phyloP scores from a whole-genome alignment of 2,888 invertebrate genomes.

The Stenotaenia linearis region DNA sequence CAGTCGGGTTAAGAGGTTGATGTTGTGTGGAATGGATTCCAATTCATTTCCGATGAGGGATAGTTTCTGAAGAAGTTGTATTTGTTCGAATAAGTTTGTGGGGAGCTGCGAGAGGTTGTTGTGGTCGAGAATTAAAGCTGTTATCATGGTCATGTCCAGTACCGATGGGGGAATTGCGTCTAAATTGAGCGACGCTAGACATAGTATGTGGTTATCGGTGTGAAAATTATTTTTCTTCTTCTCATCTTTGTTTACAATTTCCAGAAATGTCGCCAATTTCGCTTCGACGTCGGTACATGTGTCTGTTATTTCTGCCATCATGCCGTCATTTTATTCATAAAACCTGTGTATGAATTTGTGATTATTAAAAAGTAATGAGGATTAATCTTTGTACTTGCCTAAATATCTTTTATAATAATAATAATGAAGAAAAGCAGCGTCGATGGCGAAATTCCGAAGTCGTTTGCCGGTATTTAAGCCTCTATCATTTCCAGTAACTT shows the following conservation, averaged over 20 bases:
- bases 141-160: background rate
- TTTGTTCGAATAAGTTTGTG: background rate
- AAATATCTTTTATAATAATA: no score
- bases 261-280: background rate
- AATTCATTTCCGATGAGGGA: slow-evolving; percentile 32
- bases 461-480: no score
- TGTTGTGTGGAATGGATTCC: background rate
- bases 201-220: background rate
- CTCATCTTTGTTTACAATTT: background rate
- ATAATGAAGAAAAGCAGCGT: no score
- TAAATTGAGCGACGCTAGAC: background rate
- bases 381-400: no score
- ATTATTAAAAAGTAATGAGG: no score
- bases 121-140: slow-evolving; percentile 27
- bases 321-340: background rate
- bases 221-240: background rate
- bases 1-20: background rate
- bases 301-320: background rate
- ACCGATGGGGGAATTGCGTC: background rate
- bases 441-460: no score
- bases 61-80: background rate
- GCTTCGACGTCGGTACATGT: background rate
- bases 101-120: slow-evolving; percentile 30
- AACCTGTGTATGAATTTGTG: no score
- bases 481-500: no score